Conservation (phyloP, 2,888 invertebrate species). For the Morpho achilles region DNA sequence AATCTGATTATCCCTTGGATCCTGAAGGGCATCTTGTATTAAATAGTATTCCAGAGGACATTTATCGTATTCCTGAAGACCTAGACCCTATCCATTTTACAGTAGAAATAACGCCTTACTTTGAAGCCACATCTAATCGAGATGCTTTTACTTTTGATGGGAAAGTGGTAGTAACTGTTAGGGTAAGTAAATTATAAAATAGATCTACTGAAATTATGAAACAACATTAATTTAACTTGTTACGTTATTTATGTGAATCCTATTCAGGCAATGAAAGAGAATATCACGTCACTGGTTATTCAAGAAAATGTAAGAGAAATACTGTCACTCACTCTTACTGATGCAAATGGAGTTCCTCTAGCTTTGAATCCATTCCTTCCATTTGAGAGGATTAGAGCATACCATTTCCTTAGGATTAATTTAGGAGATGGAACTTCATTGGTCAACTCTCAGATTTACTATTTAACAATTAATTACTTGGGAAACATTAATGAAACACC, state of each 20-base stretch:
- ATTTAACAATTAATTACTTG: conserved; percentile 47
- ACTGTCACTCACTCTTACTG: conserved; percentile 36
- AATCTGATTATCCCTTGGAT: conserved; percentile 53
- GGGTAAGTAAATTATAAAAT: conserved; percentile 38
- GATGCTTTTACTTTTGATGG: conserved; percentile 71
- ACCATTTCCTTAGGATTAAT: conserved; percentile 57
- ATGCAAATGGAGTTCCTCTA: conserved; percentile 33
- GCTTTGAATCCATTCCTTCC: conserved; percentile 33
- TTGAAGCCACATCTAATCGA: conserved; percentile 48
- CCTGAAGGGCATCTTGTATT: conserved; percentile 30
- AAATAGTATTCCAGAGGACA: conserved; percentile 18
- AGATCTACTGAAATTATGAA: background rate
- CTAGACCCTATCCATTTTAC: conserved; percentile 74
- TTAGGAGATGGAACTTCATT: conserved; percentile 45
- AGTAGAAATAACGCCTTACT: conserved; percentile 75
- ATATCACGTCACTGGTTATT: conserved; percentile 42
- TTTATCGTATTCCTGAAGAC: conserved; percentile 59
- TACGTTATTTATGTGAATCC: too few relatives aligned
- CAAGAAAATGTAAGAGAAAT: conserved; percentile 64
- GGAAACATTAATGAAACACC: conserved; percentile 71
- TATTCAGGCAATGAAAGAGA: conserved; percentile 48
- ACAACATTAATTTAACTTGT: background rate
- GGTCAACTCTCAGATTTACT: conserved; percentile 39
- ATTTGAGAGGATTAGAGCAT: conserved; percentile 45
- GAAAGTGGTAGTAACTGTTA: conserved; percentile 51